Evolutionary conservation across 2,888 invertebrate genomes (phyloP).

Genomic region (Heteropelma amictum): DNA sequence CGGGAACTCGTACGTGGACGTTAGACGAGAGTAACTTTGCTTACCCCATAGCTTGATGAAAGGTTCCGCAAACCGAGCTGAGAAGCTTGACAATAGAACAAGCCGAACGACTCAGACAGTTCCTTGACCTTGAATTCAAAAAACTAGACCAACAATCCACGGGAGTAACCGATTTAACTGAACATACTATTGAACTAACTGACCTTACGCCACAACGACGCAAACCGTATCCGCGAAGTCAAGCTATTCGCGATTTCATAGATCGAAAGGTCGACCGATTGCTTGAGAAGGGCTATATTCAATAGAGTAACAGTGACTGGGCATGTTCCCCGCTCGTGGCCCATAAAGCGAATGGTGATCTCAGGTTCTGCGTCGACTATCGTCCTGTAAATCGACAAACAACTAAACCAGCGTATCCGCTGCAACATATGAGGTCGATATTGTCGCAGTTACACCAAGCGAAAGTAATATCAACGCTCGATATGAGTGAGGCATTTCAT

Average conservation of each 20-base stretch:
- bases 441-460: no score
- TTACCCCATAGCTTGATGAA: background rate
- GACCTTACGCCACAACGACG: conserved; percentile 17
- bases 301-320: background rate
- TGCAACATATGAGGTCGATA: no score
- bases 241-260: background rate
- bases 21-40: conserved; percentile 7
- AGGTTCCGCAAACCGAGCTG: background rate
- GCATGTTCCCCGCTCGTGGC: background rate
- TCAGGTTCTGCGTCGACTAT: no score
- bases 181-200: conserved; percentile 19
- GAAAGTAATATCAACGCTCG: no score
- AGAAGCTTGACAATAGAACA: background rate
- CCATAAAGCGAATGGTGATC: background rate
- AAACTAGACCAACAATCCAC: conserved; percentile 7
- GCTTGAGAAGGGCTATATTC: background rate
- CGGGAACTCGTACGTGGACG: background rate
- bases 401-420: no score
- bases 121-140: conserved; percentile 14
- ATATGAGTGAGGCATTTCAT: no score
- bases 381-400: no score
- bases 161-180: conserved; percentile 4
- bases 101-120: background rate
- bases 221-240: conserved; percentile 26
- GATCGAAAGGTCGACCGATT: background rate